Evolutionary conservation across 2,888 invertebrate genomes (phyloP), one percentile per base, ranked within the genome.

Genomic region (Choreutis nemorana): DNA sequence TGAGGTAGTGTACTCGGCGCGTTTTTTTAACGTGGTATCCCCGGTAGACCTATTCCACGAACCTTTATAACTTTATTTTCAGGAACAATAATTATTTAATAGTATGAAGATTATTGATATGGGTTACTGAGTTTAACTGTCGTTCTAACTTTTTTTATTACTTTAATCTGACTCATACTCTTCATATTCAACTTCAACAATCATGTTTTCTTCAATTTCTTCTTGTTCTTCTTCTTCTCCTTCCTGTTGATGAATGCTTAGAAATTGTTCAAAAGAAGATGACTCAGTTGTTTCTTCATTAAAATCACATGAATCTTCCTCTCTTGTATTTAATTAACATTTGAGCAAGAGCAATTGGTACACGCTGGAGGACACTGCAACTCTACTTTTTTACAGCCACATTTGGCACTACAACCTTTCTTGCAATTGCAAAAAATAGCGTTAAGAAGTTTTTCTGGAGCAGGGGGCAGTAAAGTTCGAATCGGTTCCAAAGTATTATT

Each of bases 361-460:
- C 48, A 48, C 32, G 38, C 39, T 37, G 33, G 15, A 32, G 44
- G 45, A 42, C 45, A 49, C 15, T 15, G 31, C 25, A 49, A 35
- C 10, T 44, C 44, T 7, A 39, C 42, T 38, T 44, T 48, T 37
- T 34, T 39, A 34, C 45, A 48, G 27, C 44, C 43, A 39, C 44
- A 46, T 37, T 39, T 41, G 18, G 33, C 36, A 38, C 34, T 41
- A 31, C 44, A 44, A 16, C 38, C 44, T 25, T 42, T 44, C 35
- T 36, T 42, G 31, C 44, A 48, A 28, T 42, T 43, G 34, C 41
- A 36, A 44, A 40, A 44, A 36, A 46, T 46, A 12, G 41, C 42
- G 29, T 48, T 44, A 5, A 47, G 37, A n/a, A 43, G 38, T 40
- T 38, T 40, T 34, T 48, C 42, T 28, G 46, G 44, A n/a, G 34